phyloP scores from a whole-genome alignment of 2,888 invertebrate genomes.

The Cosmorhoe ocellata region DNA sequence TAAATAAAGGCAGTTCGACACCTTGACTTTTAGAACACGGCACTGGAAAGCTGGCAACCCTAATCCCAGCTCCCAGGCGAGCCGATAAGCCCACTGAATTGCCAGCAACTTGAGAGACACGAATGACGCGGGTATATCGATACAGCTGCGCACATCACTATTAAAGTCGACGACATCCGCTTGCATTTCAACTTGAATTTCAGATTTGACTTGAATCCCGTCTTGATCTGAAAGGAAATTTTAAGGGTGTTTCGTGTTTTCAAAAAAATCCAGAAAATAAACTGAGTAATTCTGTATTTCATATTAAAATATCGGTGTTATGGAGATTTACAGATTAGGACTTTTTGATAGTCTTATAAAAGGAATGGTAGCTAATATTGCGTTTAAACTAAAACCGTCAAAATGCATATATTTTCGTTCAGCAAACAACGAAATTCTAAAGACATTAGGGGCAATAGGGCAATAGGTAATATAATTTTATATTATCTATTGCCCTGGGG shows the following conservation, averaged over 20 bases:
- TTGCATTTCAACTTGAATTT: slow-evolving; percentile 1
- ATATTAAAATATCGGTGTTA: too few relatives aligned
- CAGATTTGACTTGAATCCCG: not conserved
- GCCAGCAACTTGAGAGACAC: slow-evolving; percentile 46
- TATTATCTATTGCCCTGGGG: too few relatives aligned
- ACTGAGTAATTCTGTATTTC: slow-evolving; percentile 3
- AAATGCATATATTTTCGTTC: too few relatives aligned
- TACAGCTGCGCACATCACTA: slow-evolving; percentile 8
- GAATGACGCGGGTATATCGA: slow-evolving; percentile 25
- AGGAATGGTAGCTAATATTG: too few relatives aligned
- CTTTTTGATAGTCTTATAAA: too few relatives aligned
- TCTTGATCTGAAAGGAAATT: too few relatives aligned
- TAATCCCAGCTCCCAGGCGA: slow-evolving; percentile 37
- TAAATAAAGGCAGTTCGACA: not conserved
- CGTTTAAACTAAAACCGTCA: too few relatives aligned
- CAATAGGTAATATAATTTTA: too few relatives aligned
- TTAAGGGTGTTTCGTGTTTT: not conserved
- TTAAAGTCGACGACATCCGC: not conserved
- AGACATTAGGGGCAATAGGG: too few relatives aligned
- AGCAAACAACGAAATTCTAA: too few relatives aligned
- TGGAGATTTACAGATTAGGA: too few relatives aligned
- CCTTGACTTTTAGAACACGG: not conserved
- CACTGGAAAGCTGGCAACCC: slow-evolving; percentile 30
- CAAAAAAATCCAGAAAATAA: slow-evolving; percentile 5
- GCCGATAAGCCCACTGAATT: slow-evolving; percentile 52